Evolutionary conservation across 2,113 vertebrate genomes (phyloP).

Genomic region (Neogale vison): DNA sequence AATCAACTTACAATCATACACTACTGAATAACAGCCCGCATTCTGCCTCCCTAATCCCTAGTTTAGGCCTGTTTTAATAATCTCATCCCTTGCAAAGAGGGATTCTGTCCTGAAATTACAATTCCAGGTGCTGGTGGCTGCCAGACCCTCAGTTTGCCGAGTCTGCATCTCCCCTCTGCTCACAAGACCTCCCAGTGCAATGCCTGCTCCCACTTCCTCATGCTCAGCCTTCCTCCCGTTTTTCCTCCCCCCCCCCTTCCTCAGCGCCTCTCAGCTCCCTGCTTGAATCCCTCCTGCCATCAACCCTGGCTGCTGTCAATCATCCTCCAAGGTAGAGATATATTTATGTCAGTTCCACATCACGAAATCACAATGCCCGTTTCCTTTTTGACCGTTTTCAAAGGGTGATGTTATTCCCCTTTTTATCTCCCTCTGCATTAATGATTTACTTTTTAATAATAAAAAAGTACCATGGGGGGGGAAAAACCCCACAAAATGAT

Average conservation of each 20-base stretch:
- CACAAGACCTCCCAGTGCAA: neutral
- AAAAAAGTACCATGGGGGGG: slow-evolving; percentile 75
- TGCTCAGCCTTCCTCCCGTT: neutral
- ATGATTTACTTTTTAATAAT: slow-evolving; percentile 71
- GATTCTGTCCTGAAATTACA: neutral
- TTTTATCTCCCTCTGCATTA: neutral
- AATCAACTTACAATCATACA: neutral
- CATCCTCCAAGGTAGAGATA: neutral
- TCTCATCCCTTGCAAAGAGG: neutral
- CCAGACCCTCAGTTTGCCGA: neutral
- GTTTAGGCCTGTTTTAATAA: neutral
- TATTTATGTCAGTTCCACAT: neutral
- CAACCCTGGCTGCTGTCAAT: neutral
- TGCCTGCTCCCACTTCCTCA: neutral
- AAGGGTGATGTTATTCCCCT: neutral
- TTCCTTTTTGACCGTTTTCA: slow-evolving; percentile 2
- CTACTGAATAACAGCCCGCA: neutral
- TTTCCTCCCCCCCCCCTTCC: neutral
- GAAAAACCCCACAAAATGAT: slow-evolving; percentile 65
- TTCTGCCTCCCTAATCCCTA: neutral
- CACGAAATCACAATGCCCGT: neutral
- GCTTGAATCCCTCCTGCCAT: neutral
- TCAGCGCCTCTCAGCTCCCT: neutral
- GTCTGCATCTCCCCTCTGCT: neutral
- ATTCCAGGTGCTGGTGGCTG: neutral